Conservation (phyloP, 2,888 invertebrate species). For the Trissoscelio sp. region DNA sequence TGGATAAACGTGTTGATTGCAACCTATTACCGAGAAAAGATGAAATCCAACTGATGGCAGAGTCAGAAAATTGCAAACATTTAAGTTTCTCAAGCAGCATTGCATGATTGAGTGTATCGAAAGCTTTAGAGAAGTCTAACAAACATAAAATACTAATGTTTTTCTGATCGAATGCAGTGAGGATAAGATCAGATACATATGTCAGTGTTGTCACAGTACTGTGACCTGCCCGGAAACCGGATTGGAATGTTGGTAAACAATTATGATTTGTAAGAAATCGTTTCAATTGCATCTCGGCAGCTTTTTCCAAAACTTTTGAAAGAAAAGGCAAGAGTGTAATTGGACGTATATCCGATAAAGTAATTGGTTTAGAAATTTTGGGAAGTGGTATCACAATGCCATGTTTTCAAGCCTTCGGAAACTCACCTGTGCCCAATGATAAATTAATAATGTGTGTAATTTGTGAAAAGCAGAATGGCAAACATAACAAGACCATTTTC, state of each 20-base stretch:
- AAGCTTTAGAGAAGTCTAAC: slow-evolving; percentile 34
- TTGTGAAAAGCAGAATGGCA: slow-evolving; percentile 6
- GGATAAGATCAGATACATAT: not conserved
- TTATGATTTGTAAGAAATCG: not conserved
- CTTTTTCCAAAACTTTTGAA: not conserved
- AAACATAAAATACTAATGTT: not conserved
- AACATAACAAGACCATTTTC: not conserved
- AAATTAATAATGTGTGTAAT: slow-evolving; percentile 1
- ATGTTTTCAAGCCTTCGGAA: slow-evolving; percentile 8
- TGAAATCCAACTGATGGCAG: not conserved
- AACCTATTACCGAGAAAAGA: not conserved
- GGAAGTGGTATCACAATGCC: not conserved
- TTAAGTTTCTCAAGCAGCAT: slow-evolving; percentile 2
- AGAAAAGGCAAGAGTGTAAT: not conserved
- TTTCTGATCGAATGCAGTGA: not conserved
- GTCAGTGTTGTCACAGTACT: slow-evolving; percentile 8
- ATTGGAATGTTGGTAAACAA: not conserved
- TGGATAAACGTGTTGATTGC: not conserved
- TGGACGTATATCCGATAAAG: not conserved
- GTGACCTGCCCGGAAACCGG: not conserved
- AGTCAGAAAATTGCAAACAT: not conserved
- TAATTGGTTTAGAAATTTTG: not conserved
- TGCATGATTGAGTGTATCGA: slow-evolving; percentile 8
- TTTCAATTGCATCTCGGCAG: not conserved
- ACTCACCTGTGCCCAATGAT: not conserved